Conservation (phyloP, 2,113 vertebrate genomes). For the Suricata suricatta region DNA sequence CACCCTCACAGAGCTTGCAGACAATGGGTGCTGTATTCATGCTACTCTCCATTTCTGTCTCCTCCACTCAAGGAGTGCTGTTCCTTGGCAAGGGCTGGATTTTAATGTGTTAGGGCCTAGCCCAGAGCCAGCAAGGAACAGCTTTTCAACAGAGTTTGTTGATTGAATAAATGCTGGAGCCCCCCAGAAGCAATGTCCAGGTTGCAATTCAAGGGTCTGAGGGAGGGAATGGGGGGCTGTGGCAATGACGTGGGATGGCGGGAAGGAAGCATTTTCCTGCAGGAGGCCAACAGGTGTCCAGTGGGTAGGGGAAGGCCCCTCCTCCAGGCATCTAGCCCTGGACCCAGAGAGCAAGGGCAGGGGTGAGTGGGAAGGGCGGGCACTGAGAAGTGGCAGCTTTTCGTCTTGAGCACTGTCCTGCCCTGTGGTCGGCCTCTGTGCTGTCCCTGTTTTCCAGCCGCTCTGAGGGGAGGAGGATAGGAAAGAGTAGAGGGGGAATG, state of each 20-base stretch:
- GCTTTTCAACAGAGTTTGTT: background rate
- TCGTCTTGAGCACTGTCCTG: background rate
- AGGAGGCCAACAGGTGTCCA: background rate
- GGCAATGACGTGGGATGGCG: background rate
- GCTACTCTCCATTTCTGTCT: background rate
- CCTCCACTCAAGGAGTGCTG: too few relatives aligned
- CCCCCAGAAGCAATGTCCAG: background rate
- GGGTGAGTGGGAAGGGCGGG: background rate
- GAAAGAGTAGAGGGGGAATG: background rate
- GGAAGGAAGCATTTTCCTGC: background rate
- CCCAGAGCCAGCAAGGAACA: background rate
- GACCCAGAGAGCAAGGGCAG: background rate
- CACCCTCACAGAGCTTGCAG: background rate
- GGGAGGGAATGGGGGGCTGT: background rate
- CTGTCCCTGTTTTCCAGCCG: constrained; percentile 59
- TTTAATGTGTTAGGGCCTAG: background rate
- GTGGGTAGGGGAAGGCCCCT: background rate
- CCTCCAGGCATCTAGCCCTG: background rate
- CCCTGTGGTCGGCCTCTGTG: background rate
- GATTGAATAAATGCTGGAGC: background rate
- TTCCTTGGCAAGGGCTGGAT: background rate
- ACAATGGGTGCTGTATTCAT: background rate
- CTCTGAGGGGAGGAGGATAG: background rate
- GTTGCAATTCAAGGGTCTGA: background rate
- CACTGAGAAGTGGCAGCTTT: background rate